Base-by-base conservation (phyloP, 2,797 vertebrate genomes). In the Coranthus polyacanthus region DNA sequence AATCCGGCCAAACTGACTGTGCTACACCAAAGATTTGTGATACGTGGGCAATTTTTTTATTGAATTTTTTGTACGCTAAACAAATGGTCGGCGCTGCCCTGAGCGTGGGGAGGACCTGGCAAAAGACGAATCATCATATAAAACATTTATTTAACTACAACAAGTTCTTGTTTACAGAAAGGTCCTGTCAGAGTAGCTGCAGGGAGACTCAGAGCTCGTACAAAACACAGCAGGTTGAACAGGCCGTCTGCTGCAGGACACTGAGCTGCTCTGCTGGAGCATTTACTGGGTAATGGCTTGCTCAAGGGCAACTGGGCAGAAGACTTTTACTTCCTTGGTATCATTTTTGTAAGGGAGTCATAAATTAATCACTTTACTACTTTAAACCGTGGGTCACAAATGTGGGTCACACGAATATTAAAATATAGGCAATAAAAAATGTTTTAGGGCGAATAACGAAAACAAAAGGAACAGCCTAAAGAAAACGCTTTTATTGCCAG, bases 281-380 rank as follows among this genome's bases (percentile, higher is more conserved):
- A 56, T 58, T 38, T 39, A 51, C 26, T 24, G 22, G 44, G 21
- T 26, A 64, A 65, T 68, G 39, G 42, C 52, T 73, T 83, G 78
- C 80, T 72, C 68, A 74, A 66, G 75, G 72, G 75, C 68, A 79
- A 15, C 51, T 17, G 44, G 72, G 55, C 52, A 66, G 42, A 11
- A 15, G 37, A 22, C 6, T 1, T 52, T 16, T 37, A 17, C 42
- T 36, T 1, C 9, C 12, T 1, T 26, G 10, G 47, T 49, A 6
- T 22, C 29, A 58, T 36, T 45, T 8, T 32, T 18, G 17, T 11
- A 16, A 42, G 24, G 21, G n/a, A 12, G 16, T 22, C 44, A 26
- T 5, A 46, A 34, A 51, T 20, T 5, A 13, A 18, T n/a, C 10
- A 49, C 45, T 50, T 39, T 37, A 22, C 13, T 34, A 21, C n/a